Evolutionary conservation across 2,113 vertebrate genomes (phyloP).

Genomic region (Lanius ludovicianus): DNA sequence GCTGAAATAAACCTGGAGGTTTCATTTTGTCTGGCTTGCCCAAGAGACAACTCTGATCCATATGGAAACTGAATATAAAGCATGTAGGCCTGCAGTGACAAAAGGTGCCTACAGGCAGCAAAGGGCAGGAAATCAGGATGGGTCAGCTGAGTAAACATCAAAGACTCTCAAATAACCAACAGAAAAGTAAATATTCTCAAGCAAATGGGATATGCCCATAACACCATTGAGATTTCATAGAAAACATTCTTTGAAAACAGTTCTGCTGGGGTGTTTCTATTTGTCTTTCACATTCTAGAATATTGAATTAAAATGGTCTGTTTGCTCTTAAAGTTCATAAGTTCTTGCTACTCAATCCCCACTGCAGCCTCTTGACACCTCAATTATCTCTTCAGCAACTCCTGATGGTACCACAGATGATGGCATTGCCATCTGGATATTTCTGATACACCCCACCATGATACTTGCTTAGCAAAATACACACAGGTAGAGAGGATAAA

Average conservation of each 20-base stretch:
- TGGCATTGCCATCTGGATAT: neutral
- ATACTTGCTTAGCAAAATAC: neutral
- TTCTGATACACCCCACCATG: neutral
- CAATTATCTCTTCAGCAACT: neutral
- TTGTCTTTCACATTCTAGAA: conserved; percentile 23
- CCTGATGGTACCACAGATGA: neutral
- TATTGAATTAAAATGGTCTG: conserved; percentile 18
- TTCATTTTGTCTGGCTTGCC: conserved; percentile 9
- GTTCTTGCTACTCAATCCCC: neutral
- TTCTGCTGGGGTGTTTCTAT: neutral
- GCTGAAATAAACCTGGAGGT: neutral
- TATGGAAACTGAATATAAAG: neutral
- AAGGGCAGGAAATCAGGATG: conserved; percentile 29
- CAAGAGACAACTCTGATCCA: neutral
- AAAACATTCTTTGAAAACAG: conserved; percentile 33
- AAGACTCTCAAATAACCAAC: conserved; percentile 24
- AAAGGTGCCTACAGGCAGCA: conserved; percentile 15
- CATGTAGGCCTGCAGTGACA: neutral
- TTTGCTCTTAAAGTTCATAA: neutral
- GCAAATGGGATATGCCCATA: conserved; percentile 20
- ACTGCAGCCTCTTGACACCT: neutral
- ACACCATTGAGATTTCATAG: neutral
- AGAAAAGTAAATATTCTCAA: conserved; percentile 40
- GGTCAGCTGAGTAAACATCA: conserved; percentile 50
- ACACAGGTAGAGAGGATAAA: conserved; percentile 1